Evolutionary conservation across 2,113 vertebrate genomes (phyloP), one percentile per base, ranked within the genome.

Genomic region (Tylochromis polylepis): DNA sequence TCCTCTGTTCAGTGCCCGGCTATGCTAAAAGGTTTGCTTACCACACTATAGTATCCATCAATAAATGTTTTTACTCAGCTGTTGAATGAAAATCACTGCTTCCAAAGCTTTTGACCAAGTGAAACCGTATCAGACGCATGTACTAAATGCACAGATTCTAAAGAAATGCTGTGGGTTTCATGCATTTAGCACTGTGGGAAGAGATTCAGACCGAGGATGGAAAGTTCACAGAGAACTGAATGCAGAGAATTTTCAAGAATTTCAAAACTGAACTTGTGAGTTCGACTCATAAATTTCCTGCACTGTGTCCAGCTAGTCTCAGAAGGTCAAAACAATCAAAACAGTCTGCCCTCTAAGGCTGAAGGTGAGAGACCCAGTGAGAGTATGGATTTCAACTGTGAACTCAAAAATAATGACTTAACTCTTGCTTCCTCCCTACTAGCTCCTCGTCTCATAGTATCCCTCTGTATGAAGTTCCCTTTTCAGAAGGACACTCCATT

Each of bases 231-330:
- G 5, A 46, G 5, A 46, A 27, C 16, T 18, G 2, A 46, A 5
- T 15, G 4, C n/a, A 34, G 3, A 34, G 12, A 27, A 18, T 46
- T 62, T 62, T 18, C 29, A 34, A 34, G 2, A 11, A 11, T 6
- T 62, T 62, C 5, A n/a, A 36, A 36, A 62, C 29, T 36, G 31
- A 36, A n/a, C 60, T 38, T 38, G 11, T 62, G 67, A 72, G 38
- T 72, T 27, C 0, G 8, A 27, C 38, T 12, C 60, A 8, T n/a
- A 36, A 11, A 65, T 65, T 65, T 0, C 18, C 31, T 12, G 18
- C 59, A 7, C 0, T n/a, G 59, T 15, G 43, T 65, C 1, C 18
- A 36, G 31, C 0, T n/a, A 12, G n/a, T 36, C 31, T 36, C 60
- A 12, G 31, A 62, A 36, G 31, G 59, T 36, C 59, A 62, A 20